Evolutionary conservation across 53 echinoderm and acorn worm species (phyloP).

Genomic region (Hippasteria phrygiana): DNA sequence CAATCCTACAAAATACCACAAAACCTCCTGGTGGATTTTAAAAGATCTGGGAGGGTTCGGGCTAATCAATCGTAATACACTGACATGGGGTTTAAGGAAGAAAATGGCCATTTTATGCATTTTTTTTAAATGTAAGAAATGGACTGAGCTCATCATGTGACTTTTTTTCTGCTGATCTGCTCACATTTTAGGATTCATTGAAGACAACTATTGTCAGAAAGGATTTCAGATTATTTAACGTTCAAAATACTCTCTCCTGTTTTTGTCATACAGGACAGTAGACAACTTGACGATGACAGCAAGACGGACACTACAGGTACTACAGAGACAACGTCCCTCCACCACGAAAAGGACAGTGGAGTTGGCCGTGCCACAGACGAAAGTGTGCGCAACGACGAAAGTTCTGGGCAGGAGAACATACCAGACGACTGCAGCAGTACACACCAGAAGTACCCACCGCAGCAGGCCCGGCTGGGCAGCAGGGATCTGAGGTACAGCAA

Average conservation of each 20-base stretch:
- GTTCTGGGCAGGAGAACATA: slow-evolving; percentile 78
- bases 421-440: slow-evolving; percentile 73
- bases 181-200: too few relatives aligned
- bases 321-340: slow-evolving; percentile 90
- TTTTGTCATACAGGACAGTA: slow-evolving; percentile 65
- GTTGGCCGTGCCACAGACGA: slow-evolving; percentile 97
- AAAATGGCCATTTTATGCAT: too few relatives aligned
- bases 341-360: slow-evolving; percentile 98
- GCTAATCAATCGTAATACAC: too few relatives aligned
- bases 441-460: slow-evolving; percentile 79
- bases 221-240: too few relatives aligned
- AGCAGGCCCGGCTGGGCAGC: slow-evolving; percentile 80
- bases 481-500: slow-evolving; percentile 93
- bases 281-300: slow-evolving; percentile 88
- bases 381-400: slow-evolving; percentile 89
- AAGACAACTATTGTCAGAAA: too few relatives aligned
- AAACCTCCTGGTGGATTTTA: too few relatives aligned
- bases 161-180: too few relatives aligned
- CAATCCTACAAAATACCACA: too few relatives aligned
- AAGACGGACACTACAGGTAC: slow-evolving; percentile 96
- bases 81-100: too few relatives aligned
- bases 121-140: too few relatives aligned
- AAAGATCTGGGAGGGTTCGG: too few relatives aligned
- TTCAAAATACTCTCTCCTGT: background rate
- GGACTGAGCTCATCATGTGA: too few relatives aligned